Base-by-base conservation (phyloP, 2,888 invertebrate species). In the Xylophagus ater region DNA sequence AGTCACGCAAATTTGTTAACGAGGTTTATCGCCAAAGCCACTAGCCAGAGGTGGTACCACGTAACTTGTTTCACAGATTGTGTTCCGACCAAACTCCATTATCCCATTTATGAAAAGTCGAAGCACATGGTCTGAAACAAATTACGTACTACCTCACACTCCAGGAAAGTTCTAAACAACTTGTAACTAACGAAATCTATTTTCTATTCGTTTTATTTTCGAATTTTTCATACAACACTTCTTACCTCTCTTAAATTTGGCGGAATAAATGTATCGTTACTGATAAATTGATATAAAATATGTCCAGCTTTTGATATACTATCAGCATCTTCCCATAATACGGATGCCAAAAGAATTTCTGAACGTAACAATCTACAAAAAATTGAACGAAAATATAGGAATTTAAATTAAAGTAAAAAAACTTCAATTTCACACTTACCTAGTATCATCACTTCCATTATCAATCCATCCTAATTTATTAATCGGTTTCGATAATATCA, bases 321-420 rank as follows among this genome's bases (percentile, higher is more conserved):
- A 13, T 61, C 59, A 18, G 54, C 55, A 37, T 65, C 65, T 47
- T 65, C 65, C 66, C 66, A 65, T 5, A 66, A 48, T 12, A 63
- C 60, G 3, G 64, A 60, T 1, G 65, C 56, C 24, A 66, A 41
- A 14, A 66, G 44, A 24, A 65, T 58, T 45, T 59, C 61, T 0
- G 66, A 62, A 17, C 65, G 55, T 50, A 66, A 49, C 37, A 65
- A 51, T 48, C 66, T 63, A 12, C 10, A 41, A 42, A 19, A 40
- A 34, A 32, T n/a, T n/a, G n/a, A n/a, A n/a, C n/a, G n/a, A n/a
- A n/a, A 23, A 29, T 23, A 13, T 36, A 24, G 9, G 4, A 14
- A 25, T 18, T 24, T 17, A 24, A 12, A 2, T 21, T 14, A 26
- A 32, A 14, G 7, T 9, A 10, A 2, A 24, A 14, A 20, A n/a